Evolutionary conservation across 2,797 vertebrate genomes (phyloP).

Genomic region (Yasuhikotakia modesta): DNA sequence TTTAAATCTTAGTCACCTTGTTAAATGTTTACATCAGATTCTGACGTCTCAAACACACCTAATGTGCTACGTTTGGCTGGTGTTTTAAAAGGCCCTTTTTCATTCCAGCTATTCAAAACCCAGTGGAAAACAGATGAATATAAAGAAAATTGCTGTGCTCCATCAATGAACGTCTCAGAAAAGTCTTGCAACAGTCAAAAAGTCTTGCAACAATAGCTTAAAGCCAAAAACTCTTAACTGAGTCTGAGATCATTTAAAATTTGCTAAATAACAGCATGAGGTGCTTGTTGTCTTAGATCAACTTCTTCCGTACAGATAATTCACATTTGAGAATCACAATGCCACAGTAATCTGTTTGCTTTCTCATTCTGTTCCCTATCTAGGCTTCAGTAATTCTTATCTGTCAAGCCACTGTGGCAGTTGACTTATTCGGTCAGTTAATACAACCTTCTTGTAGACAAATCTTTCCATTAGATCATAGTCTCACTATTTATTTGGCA

Average conservation of each 20-base stretch:
- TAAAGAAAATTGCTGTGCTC: neutral
- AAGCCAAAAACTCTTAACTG: neutral
- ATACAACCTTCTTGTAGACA: neutral
- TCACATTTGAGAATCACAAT: conserved; percentile 1
- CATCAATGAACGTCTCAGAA: neutral
- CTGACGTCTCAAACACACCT: neutral
- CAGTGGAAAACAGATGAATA: conserved; percentile 15
- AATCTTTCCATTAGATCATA: conserved; percentile 28
- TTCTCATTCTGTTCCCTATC: neutral
- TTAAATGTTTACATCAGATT: conserved; percentile 5
- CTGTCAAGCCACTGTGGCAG: neutral
- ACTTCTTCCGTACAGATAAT: neutral
- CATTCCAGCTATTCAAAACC: neutral
- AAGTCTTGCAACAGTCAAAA: neutral
- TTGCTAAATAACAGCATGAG: neutral
- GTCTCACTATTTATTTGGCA: conserved; percentile 35
- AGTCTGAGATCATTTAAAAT: neutral
- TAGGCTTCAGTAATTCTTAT: conserved; percentile 1
- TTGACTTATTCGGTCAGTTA: neutral
- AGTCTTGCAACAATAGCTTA: neutral
- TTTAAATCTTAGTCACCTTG: neutral
- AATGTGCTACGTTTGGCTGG: conserved; percentile 40
- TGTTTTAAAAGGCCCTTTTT: conserved; percentile 17
- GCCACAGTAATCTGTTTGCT: neutral
- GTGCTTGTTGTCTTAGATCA: neutral